Evolutionary conservation across 2,888 invertebrate species (phyloP), one percentile per base, ranked within the genome.

Genomic region (Microctonus brassicae): DNA sequence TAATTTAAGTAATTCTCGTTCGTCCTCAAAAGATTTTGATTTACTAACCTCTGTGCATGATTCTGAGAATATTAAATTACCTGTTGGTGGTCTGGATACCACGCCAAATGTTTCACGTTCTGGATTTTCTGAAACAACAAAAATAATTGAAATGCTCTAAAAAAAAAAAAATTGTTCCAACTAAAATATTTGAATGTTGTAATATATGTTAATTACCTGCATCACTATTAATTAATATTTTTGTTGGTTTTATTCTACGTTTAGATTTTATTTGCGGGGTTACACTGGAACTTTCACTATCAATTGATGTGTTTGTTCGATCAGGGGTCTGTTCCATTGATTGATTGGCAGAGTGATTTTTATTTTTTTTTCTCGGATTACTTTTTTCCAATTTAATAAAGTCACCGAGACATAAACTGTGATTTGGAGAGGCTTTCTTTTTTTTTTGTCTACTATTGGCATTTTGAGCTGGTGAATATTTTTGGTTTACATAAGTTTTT

Each of bases 241-340:
- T 77, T 20, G 84, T 84, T 9, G 84, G 84, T 42, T 84, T 84
- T 29, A 84, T 82, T 70, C 83, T 79, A 52, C 82, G 72, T 36
- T 72, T 79, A 6, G 74, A 73, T 66, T 69, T 75, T 60, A 20
- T 68, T 22, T 20, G 69, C 73, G 53, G 77, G 74, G 52, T 74
- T 72, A 10, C 76, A 47, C 13, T 67, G 64, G 20, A 71, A 33
- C 13, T 57, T 34, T 70, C 36, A 60, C 58, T 61, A 36, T 53
- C 68, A 13, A 17, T 55, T 66, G 69, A 39, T 63, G 57, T 63
- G 26, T 72, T 62, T 62, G 55, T 29, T 62, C 70, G 42, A 65
- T 24, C 11, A 58, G 73, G n/a, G n/a, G n/a, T 13, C 29, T 64
- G 61, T 22, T n/a, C 62, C n/a, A 22, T 42, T 0, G 70, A 33